phyloP scores from a whole-genome alignment of 2,113 vertebrate species.

The Stictonetta naevosa region DNA sequence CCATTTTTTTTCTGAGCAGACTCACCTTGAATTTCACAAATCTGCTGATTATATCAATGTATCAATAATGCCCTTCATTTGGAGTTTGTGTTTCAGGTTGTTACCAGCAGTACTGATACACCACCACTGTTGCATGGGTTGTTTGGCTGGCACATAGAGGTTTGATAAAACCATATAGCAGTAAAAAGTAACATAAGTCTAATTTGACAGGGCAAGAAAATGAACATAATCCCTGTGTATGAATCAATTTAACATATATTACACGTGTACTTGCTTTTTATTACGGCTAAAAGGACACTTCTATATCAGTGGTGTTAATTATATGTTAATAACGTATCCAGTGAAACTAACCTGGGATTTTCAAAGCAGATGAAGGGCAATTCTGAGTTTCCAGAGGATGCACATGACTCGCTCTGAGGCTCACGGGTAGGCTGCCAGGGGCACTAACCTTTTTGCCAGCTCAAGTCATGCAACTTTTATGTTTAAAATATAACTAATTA shows the following conservation, averaged over 20 bases:
- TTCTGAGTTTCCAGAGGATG: neutral
- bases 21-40: neutral
- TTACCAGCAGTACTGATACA: fast-evolving
- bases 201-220: neutral
- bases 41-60: neutral
- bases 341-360: neutral
- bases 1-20: neutral
- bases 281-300: neutral
- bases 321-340: neutral
- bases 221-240: neutral
- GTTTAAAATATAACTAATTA: neutral
- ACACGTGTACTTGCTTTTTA: neutral
- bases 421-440: fast-evolving
- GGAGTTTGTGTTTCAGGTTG: neutral
- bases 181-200: neutral
- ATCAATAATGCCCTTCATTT: neutral
- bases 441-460: neutral
- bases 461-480: neutral
- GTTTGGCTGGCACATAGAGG: neutral
- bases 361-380: neutral
- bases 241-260: neutral
- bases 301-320: neutral
- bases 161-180: neutral
- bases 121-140: fast-evolving
- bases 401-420: fast-evolving